Evolutionary conservation across 2,888 invertebrate species (phyloP), one percentile per base, ranked within the genome.

Genomic region (Diaphora mendica): DNA sequence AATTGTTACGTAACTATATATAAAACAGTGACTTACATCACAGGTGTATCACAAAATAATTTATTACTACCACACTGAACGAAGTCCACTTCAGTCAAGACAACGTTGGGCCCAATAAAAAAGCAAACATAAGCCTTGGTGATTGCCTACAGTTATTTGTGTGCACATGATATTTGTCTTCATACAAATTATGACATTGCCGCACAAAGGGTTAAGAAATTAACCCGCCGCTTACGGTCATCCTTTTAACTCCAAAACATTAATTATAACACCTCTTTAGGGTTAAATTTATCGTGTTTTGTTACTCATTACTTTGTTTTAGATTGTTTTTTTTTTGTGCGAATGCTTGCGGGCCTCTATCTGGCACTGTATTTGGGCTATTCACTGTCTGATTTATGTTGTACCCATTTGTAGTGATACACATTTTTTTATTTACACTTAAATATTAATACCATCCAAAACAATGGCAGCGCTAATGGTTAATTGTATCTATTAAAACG

Each of bases 231-330:
- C 91, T 91, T 92, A 91, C 90, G 87, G 88, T 91, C 91, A 91
- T 89, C 91, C 91, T 92, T 94, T 94, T 92, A 92, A 86, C 91
- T 91, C 89, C 80, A 86, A 83, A 90, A 93, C 95, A 94, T 94
- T 93, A 94, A 95, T 95, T 94, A 95, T 94, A 93, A 94, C 95
- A 95, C 95, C 95, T 95, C 93, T 92, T 95, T 95, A 94, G 88
- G 88, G 90, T 92, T 85, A 92, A 93, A 95, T 95, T 95, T 95
- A 95, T 94, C 86, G 89, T 86, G 90, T 93, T 94, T 93, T 93
- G 92, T 93, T 92, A 87, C 90, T 92, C 91, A 93, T 94, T 94
- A 92, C 89, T 86, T 85, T 84, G 87, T 87, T 88, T 90, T 87
- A 79, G 77, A 68, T 48, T 79, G 42, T 78, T 78, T 71, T 75